Conservation (phyloP, 2,113 vertebrate species). For the Caretta caretta region DNA sequence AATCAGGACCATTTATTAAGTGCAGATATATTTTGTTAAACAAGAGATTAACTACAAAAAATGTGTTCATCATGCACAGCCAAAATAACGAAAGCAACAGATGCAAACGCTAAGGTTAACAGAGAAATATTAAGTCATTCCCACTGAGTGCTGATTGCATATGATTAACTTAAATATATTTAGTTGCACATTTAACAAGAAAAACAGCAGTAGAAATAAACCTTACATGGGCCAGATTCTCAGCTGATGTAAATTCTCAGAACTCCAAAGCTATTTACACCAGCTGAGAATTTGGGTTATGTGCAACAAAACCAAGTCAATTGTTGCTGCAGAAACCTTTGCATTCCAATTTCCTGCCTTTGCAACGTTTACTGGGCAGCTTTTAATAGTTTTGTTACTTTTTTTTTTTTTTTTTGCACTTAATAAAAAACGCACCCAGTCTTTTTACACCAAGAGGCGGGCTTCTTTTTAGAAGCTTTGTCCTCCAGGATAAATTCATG, state of each 20-base stretch:
- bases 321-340: not conserved
- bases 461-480: slow-evolving; percentile 53
- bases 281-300: not conserved
- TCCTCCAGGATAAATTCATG: slow-evolving; percentile 48
- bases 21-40: not conserved
- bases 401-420: not conserved
- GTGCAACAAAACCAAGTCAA: not conserved
- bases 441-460: slow-evolving; percentile 60
- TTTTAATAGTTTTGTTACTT: not conserved
- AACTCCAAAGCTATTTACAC: not conserved
- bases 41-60: not conserved
- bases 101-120: not conserved
- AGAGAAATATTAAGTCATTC: not conserved
- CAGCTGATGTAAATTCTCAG: not conserved
- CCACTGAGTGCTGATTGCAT: not conserved
- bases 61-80: not conserved
- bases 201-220: not conserved
- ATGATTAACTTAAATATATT: not conserved
- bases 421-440: slow-evolving; percentile 59
- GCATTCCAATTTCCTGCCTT: not conserved
- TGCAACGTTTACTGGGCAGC: not conserved
- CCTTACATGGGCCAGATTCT: not conserved
- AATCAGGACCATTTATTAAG: not conserved
- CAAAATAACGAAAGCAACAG: not conserved
- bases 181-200: not conserved